A percentile compares a stretch with the other conserved stretches of the same genome.
phyloP scores from a whole-genome alignment of 2,113 vertebrate species.

The Tragelaphus strepsiceros region DNA sequence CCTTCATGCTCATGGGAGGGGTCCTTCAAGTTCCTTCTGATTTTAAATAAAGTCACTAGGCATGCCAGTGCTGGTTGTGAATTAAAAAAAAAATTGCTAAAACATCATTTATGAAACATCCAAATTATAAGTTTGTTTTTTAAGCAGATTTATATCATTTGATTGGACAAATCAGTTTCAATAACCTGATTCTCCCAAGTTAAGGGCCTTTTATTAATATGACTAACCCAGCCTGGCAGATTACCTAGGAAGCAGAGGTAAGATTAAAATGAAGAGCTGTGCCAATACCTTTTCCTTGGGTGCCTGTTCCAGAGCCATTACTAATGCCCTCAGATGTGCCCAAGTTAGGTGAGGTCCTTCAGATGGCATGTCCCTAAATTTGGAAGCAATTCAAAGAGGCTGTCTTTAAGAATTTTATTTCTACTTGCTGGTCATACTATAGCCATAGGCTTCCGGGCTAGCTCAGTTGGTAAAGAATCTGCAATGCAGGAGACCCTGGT shows the following conservation, averaged over 20 bases:
- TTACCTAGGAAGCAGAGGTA: neutral
- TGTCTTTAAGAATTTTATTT: no score
- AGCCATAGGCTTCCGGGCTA: no score
- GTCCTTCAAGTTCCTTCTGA: neutral
- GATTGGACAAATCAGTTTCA: neutral
- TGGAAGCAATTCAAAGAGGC: neutral
- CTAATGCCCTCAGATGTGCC: neutral
- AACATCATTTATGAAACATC: neutral
- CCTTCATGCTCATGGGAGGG: neutral
- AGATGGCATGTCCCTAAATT: neutral
- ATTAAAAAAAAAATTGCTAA: neutral
- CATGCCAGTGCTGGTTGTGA: neutral
- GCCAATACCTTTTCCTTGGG: neutral
- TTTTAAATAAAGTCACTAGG: neutral
- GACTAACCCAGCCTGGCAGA: neutral
- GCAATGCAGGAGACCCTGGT: no score
- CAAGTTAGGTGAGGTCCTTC: neutral
- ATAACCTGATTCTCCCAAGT: neutral
- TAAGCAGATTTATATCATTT: neutral
- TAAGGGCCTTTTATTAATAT: neutral
- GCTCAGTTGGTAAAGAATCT: no score
- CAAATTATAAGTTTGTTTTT: neutral
- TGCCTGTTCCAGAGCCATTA: no score
- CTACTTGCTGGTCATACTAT: no score
- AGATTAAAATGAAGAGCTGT: neutral